These are phyloP conservation scores for Tethea ocularis DNA, from an alignment of 2,888 invertebrate species.

Conservation along the genomic window DNA sequence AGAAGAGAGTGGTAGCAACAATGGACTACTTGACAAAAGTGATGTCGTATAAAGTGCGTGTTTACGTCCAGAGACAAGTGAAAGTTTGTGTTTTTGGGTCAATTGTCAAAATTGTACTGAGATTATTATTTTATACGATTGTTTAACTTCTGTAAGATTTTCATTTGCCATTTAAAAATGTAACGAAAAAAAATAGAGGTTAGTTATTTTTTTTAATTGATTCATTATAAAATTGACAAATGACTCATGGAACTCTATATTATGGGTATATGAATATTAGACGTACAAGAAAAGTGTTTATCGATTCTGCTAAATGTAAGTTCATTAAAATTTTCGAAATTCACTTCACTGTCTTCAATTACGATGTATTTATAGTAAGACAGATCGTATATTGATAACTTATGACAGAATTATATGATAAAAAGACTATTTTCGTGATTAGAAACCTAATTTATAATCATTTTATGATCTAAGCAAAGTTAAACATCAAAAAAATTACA, in stretches of 20 bases:
- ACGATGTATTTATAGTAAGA: not conserved
- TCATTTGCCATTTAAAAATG: not conserved
- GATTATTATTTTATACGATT: too few species aligned
- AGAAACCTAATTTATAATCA: not conserved
- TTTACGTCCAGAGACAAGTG: conserved; percentile 19
- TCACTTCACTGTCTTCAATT: too few species aligned
- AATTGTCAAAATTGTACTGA: not conserved
- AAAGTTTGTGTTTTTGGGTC: conserved; percentile 18
- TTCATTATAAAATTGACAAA: too few species aligned
- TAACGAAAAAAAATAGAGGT: too few species aligned
- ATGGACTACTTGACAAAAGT: conserved; percentile 71
- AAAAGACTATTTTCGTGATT: not conserved
- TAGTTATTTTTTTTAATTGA: too few species aligned
- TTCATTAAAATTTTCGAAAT: too few species aligned
- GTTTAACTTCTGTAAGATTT: not conserved
- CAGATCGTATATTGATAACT: not conserved
- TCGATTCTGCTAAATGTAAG: not conserved
- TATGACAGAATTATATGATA: not conserved
- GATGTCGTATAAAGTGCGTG: conserved; percentile 64
- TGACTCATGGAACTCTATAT: not conserved
- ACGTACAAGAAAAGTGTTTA: not conserved
- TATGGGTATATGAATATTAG: not conserved
- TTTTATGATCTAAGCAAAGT: too few species aligned
- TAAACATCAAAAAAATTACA: too few species aligned
- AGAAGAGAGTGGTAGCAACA: conserved; percentile 71